phyloP scores from a whole-genome alignment of 2,888 invertebrate genomes.

The Dascillus cervinus region DNA sequence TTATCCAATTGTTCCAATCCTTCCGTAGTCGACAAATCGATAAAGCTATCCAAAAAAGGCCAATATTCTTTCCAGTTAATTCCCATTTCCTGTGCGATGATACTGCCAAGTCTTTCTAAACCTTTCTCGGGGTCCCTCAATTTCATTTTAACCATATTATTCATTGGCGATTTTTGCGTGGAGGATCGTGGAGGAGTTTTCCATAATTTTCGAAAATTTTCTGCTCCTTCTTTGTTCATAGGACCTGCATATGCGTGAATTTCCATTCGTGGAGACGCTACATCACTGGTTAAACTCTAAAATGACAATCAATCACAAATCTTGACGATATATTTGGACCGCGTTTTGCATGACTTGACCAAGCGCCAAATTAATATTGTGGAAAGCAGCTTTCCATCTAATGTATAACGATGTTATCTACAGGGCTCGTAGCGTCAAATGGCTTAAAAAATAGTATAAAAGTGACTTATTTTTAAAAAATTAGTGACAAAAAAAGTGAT shows the following conservation, averaged over 20 bases:
- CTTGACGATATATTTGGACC: too few relatives aligned
- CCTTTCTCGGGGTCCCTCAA: constrained; percentile 73
- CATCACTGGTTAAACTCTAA: too few relatives aligned
- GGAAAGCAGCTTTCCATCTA: too few relatives aligned
- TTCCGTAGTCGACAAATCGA: constrained; percentile 65
- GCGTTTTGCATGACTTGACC: too few relatives aligned
- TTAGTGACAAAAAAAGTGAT: too few relatives aligned
- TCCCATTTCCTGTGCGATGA: constrained; percentile 61
- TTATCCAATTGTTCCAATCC: constrained; percentile 70
- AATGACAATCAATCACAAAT: too few relatives aligned
- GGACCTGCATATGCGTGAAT: constrained; percentile 88
- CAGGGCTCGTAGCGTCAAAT: too few relatives aligned
- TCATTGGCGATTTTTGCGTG: background rate
- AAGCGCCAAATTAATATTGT: too few relatives aligned
- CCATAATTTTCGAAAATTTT: constrained; percentile 68
- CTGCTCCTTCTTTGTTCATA: constrained; percentile 69
- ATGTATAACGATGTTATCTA: too few relatives aligned
- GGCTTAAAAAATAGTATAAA: too few relatives aligned
- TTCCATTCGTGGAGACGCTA: constrained; percentile 61
- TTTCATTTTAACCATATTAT: background rate
- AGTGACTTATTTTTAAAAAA: too few relatives aligned
- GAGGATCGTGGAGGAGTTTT: constrained; percentile 63
- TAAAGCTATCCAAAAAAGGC: constrained; percentile 78
- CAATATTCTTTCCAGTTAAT: constrained; percentile 89
- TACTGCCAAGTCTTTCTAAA: constrained; percentile 75